phyloP scores from a whole-genome alignment of 2,113 vertebrate species.

The Etheostoma cragini region DNA sequence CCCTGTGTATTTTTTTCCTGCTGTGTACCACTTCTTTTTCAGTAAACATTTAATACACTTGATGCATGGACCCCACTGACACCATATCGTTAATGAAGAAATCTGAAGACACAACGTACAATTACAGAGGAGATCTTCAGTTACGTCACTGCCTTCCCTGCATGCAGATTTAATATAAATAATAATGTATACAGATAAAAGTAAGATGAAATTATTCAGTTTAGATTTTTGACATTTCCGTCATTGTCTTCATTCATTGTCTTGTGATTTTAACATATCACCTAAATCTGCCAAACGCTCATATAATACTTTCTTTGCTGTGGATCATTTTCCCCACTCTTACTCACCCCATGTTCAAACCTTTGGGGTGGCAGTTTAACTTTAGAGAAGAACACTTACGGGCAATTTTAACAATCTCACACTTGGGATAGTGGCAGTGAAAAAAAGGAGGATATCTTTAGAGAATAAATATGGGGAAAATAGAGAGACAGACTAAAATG shows the following conservation, averaged over 20 bases:
- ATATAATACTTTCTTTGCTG: not conserved
- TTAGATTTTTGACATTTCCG: not conserved
- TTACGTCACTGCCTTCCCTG: conserved; percentile 9
- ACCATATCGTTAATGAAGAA: conserved; percentile 18
- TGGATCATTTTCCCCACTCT: conserved; percentile 32
- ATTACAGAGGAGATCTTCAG: not conserved
- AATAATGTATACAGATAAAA: not conserved
- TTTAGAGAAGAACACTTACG: conserved; percentile 37
- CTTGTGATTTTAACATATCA: conserved; percentile 1
- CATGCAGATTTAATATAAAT: conserved; percentile 16
- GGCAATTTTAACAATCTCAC: conserved; percentile 27
- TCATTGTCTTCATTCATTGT: not conserved
- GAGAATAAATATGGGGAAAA: not conserved
- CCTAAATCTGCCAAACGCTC: conserved; percentile 45
- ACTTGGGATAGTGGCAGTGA: conserved; percentile 30
- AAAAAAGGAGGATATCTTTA: conserved; percentile 3
- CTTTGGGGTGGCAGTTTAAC: conserved; percentile 54
- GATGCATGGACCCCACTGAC: not conserved
- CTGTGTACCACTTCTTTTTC: not conserved
- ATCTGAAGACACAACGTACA: not conserved
- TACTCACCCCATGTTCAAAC: conserved; percentile 39
- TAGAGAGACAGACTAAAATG: not conserved
- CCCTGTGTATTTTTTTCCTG: not conserved
- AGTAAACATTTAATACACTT: conserved; percentile 1
- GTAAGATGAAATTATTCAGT: not conserved